Evolutionary conservation across 2,888 invertebrate species (phyloP).

Genomic region (Sarcophaga rosellei): DNA sequence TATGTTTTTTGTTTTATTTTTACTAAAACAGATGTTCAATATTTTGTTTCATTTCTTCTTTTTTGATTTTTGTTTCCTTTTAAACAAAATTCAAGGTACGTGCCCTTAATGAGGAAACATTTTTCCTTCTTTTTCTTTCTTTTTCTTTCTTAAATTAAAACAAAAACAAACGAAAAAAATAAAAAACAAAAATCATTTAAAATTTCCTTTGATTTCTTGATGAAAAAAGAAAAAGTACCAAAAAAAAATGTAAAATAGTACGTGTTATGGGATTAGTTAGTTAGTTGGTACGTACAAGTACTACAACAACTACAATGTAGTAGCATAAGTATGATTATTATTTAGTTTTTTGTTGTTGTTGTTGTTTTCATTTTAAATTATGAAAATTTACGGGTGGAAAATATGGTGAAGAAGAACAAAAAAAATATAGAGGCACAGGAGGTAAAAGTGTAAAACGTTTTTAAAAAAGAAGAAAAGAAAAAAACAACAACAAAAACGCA

Average conservation of each 20-base stretch:
- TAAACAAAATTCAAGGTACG: constrained; percentile 25
- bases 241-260: constrained; percentile 8
- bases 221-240: background rate
- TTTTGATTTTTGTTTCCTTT: background rate
- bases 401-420: background rate
- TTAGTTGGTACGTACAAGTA: constrained; percentile 2
- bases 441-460: background rate
- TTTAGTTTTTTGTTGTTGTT: constrained; percentile 16
- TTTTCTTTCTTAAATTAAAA: background rate
- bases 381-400: constrained; percentile 32
- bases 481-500: constrained; percentile 69
- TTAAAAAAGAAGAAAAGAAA: background rate
- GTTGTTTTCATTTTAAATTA: constrained; percentile 2
- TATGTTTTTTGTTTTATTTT: background rate
- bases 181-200: constrained; percentile 18
- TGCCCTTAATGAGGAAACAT: background rate
- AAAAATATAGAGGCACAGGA: background rate
- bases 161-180: too few species aligned
- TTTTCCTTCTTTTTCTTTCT: background rate
- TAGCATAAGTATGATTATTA: background rate
- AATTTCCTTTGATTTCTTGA: constrained; percentile 17
- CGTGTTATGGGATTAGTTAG: constrained; percentile 50
- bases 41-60: constrained; percentile 8
- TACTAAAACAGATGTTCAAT: constrained; percentile 43
- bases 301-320: background rate